Evolutionary conservation across 1,140 invertebrate species (phyloP), one percentile per base, ranked within the genome.

Genomic region (Aphaenogaster ashmeadi): DNA sequence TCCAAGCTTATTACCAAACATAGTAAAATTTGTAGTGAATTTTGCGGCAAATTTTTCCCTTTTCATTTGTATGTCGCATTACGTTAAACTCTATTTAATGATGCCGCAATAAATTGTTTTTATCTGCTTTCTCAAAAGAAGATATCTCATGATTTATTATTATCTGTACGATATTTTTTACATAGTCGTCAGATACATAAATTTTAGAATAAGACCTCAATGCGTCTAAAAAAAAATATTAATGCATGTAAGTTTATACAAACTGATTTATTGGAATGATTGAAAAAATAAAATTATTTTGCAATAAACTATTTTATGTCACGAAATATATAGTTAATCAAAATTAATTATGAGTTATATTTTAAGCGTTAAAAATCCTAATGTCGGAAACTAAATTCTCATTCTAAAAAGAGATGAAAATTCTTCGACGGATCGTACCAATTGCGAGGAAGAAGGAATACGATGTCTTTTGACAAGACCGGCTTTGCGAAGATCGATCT

Each of bases 401-500:
- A 47, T 79, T 50, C 33, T 21, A 7, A 47, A 50, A 69, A 47
- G 11, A 80, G 8, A 18, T 3, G n/a, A 36, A 33, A 66, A 66
- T 38, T 66, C 13, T 67, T 52, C 11, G 6, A 21, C 4, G 9
- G 13, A 18, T 52, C 62, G 13, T 66, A 13, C 7, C 13, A 67
- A 33, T 33, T 41, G 47, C 21, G 15, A 56, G 21, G 1, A 56
- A 18, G 3, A 13, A 71, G 18, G 3, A 69, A 18, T 38, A 47
- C 41, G 60, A 6, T 15, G 50, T 58, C 15, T 72, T 54, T 83
- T 38, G 41, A 83, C 36, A 83, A 56, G 52, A 33, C 4, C 13
- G 50, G 21, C 41, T 74, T n/a, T 41, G 21, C 47, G 38, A 62
- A 83, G 18, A 72, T 83, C 79, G 52, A 72, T 58, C 52, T 71